Evolutionary conservation across 2,113 vertebrate genomes (phyloP), one percentile per base, ranked within the genome.

Genomic region (Psettodes erumei): DNA sequence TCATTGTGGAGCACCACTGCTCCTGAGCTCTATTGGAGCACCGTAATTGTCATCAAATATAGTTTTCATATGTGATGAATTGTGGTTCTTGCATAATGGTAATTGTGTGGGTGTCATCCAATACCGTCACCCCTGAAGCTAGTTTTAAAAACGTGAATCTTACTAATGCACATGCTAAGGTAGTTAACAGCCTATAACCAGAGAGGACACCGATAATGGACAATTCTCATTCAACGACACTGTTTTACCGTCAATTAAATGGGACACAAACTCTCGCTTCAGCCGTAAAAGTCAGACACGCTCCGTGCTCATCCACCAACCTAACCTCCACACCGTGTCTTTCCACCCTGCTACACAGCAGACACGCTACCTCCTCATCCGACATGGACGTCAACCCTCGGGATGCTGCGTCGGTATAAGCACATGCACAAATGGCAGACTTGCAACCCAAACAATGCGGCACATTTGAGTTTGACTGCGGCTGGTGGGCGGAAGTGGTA

Each of bases 401-500:
- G n/a, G n/a, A 43, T 16, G 27, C 10, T 32, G 30, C 23, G 13
- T 35, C 25, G 33, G 58, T 2, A 19, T 23, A 12, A 30, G 11
- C 10, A 58, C 37, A 69, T 35, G 32, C 21, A 61, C 45, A 48
- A 53, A 66, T 48, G n/a, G 37, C 19, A 65, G 27, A 60, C 50
- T 35, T 42, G 21, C 18, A 50, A 51, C 47, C 27, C 50, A 61
- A 84, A 76, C 47, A 45, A 72, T 50, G 47, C 61, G 32, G 16
- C 28, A 33, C 11, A 51, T 77, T 70, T 55, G 13, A 38, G 16
- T 66, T 51, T 18, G 7, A 32, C 27, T 64, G 64, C 51, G 59
- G 25, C 21, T 50, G 62, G 28, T 8, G 10, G 58, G 27, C 9
- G 6, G 59, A 71, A 45, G 43, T 32, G 70, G 65, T 61, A 65